Evolutionary conservation across 37 sponge, comb jelly and placozoan species (phyloP), one percentile per base, ranked within the genome.

Genomic region (Aplysina aerophoba): DNA sequence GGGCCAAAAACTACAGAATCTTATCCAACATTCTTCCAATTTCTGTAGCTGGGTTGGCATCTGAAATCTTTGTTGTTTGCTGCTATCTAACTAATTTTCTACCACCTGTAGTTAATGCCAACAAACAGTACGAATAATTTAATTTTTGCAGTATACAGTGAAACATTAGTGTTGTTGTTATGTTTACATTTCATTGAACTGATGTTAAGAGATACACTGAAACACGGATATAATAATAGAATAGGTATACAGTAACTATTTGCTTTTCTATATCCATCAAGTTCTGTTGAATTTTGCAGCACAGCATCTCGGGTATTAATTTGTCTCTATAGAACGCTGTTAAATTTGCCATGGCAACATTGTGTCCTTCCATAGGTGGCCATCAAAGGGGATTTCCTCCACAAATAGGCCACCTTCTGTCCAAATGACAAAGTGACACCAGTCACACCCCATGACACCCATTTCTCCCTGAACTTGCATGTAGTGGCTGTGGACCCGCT

Each of bases 51-150:
- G 21, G 4, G 36, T 28, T 21, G 3, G 13, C 73, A 14, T 35
- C 73, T 15, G 11, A 71, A 71, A 71, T 71, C 4, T 71, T 71
- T n/a, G n/a, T 36, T 71, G 73, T 71, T 15, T 71, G 73, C 16
- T 38, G 36, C 4, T 71, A 71, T 33, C 73, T 71, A 1, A 71
- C 73, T 36, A 19, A 34, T 33, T 71, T 71, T 28, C 16, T 15
- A 6, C 33, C 73, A 2, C 73, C 73, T 6, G 28, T 62, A 13
- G 64, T 62, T 13, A 62, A 62, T 4, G 4, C n/a, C n/a, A n/a
- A n/a, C n/a, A n/a, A n/a, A n/a, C n/a, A n/a, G n/a, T n/a, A n/a
- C n/a, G n/a, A n/a, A n/a, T n/a, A n/a, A n/a, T n/a, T n/a, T n/a
- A n/a, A n/a, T n/a, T n/a, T n/a, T n/a, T n/a, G n/a, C n/a, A n/a